Conservation (phyloP, 2,888 invertebrate species). For the Steinernema scapterisci region DNA sequence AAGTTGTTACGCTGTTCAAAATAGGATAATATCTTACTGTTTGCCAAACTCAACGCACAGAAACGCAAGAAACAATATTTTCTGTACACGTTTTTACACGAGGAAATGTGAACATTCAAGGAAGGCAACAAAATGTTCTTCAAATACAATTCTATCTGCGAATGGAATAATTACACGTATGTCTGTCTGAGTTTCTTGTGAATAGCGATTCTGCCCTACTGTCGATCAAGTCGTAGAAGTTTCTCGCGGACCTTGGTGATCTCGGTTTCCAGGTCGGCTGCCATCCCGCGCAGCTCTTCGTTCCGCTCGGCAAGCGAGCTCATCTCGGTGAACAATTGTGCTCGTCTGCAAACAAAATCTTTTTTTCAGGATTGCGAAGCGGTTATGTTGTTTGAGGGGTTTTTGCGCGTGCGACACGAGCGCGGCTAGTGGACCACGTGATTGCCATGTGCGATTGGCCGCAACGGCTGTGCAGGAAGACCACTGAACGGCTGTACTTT, state of each 20-base stretch:
- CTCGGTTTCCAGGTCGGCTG: not conserved
- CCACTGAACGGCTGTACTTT: slow-evolving; percentile 27
- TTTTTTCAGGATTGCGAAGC: not conserved
- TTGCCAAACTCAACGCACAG: too few relatives aligned
- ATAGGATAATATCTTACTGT: too few relatives aligned
- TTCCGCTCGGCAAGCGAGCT: not conserved
- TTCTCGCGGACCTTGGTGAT: not conserved
- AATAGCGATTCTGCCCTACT: not conserved
- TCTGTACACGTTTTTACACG: not conserved
- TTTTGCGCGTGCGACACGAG: not conserved
- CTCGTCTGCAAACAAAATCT: not conserved
- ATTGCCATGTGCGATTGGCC: not conserved
- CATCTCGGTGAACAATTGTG: not conserved
- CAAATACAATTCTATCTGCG: not conserved
- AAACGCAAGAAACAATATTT: too few relatives aligned
- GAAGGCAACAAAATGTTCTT: not conserved
- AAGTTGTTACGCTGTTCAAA: too few relatives aligned
- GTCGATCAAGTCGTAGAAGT: not conserved
- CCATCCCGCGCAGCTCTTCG: not conserved
- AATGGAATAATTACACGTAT: slow-evolving; percentile 15
- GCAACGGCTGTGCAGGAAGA: not conserved
- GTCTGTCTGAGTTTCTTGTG: not conserved
- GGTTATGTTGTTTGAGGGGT: not conserved
- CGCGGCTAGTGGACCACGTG: not conserved
- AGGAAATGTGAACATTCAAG: not conserved